Conservation (phyloP, 2,888 invertebrate species). For the Incurvaria masculella region DNA sequence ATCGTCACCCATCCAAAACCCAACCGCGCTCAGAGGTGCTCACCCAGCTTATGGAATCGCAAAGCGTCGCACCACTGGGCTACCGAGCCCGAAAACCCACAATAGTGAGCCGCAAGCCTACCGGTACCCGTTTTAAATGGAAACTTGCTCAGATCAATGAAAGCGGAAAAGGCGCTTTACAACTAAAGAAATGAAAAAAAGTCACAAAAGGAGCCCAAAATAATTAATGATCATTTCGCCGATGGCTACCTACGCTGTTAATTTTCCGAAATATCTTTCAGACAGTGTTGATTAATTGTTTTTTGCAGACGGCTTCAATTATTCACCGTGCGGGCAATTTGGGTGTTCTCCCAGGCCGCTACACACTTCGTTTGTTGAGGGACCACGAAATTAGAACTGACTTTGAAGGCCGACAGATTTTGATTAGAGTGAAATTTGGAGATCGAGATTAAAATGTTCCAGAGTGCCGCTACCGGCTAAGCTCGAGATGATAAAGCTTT, state of each 20-base stretch:
- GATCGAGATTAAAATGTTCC: not conserved
- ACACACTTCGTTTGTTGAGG: not conserved
- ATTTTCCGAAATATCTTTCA: constrained; percentile 6
- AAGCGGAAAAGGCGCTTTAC: no score
- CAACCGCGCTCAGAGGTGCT: no score
- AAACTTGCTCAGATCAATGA: no score
- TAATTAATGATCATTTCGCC: not conserved
- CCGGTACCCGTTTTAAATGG: no score
- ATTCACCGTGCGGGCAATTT: not conserved
- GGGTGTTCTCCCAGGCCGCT: not conserved
- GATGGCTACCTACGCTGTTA: constrained; percentile 2
- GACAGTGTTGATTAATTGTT: constrained; percentile 8
- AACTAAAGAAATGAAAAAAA: not conserved
- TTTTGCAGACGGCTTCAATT: constrained; percentile 1
- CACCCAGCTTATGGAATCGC: no score
- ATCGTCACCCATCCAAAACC: no score
- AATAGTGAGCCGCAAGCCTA: no score
- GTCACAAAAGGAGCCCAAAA: not conserved
- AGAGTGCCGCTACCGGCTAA: not conserved
- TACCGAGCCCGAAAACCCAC: no score
- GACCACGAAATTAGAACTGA: not conserved
- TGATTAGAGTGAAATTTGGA: not conserved
- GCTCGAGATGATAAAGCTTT: not conserved
- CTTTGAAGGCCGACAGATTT: not conserved
- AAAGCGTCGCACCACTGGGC: no score